Evolutionary conservation across 1,140 invertebrate genomes (phyloP), one percentile per base, ranked within the genome.

Genomic region (Cotesia typhae): DNA sequence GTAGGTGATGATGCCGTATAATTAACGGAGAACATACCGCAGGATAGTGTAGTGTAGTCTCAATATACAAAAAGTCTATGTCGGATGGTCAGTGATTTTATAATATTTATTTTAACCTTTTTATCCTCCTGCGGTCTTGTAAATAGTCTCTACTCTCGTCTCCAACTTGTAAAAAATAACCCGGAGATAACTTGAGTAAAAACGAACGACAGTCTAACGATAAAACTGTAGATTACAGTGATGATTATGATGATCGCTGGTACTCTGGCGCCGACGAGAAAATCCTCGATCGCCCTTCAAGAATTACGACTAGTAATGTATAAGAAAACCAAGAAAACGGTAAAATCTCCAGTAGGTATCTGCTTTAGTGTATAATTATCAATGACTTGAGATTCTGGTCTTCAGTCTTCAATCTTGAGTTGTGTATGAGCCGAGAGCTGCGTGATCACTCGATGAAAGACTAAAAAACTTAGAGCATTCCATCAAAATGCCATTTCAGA

Each of bases 181-280:
- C 37, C 7, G 7, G 63, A 51, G 28, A 61, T 63, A 37, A 38
- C 36, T 7, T 12, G 4, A 37, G 37, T 36, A 38, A 65, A 65
- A 65, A 64, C n/a, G 61, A 65, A 20, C 3, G 17, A 65, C 12
- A 65, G 37, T 51, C 20, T n/a, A 51, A 17, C 38, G 14, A 47
- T 47, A 47, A 47, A 47, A 47, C 41, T 47, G 6, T 9, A 9
- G 6, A 10, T 47, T 9, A 10, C 10, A 10, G 41, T 47, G 7
- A 47, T 47, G 41, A 47, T 47, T 6, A 47, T 47, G 6, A 47
- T 47, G 41, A 47, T 47, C 6, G 10, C 10, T 10, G 41, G 41
- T 47, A 47, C 41, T n/a, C 63, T 65, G 63, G 63, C 41, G 63
- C 63, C 63, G 36, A 51, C 63, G 63, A 47, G 63, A 65, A 65